phyloP scores from a whole-genome alignment of 2,888 invertebrate species.

The Sialis fuliginosa region DNA sequence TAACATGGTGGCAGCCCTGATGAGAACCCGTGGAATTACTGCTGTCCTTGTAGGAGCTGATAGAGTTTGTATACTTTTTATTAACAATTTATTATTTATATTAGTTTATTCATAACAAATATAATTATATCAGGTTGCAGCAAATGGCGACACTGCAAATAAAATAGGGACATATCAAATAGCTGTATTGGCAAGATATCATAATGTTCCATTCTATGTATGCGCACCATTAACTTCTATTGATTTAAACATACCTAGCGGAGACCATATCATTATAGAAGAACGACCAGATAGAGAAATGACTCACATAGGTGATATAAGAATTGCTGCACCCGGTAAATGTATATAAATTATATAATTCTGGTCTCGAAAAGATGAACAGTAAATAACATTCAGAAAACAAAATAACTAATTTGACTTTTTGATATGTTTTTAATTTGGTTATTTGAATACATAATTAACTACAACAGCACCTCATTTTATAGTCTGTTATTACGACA shows the following conservation, averaged over 20 bases:
- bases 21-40: constrained; percentile 65
- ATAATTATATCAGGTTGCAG: constrained; percentile 44
- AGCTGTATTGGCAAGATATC: constrained; percentile 79
- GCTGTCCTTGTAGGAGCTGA: constrained; percentile 98
- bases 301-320: constrained; percentile 71
- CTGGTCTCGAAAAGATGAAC: neutral
- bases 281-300: constrained; percentile 83
- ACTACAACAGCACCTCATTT: too few relatives aligned
- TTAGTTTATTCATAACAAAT: neutral
- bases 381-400: too few relatives aligned
- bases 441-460: too few relatives aligned
- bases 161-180: constrained; percentile 97
- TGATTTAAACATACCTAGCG: constrained; percentile 59
- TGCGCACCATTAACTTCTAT: constrained; percentile 88
- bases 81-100: neutral
- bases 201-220: constrained; percentile 86
- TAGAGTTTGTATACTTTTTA: constrained; percentile 37
- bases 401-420: too few relatives aligned
- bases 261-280: constrained; percentile 82
- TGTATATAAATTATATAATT: neutral
- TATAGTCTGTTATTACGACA: too few relatives aligned
- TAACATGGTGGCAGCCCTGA: constrained; percentile 83
- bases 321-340: constrained; percentile 73
- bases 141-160: constrained; percentile 97
- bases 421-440: too few relatives aligned